Evolutionary conservation across 1,140 invertebrate genomes (phyloP), one percentile per base, ranked within the genome.

Genomic region (Drosophila sechellia): DNA sequence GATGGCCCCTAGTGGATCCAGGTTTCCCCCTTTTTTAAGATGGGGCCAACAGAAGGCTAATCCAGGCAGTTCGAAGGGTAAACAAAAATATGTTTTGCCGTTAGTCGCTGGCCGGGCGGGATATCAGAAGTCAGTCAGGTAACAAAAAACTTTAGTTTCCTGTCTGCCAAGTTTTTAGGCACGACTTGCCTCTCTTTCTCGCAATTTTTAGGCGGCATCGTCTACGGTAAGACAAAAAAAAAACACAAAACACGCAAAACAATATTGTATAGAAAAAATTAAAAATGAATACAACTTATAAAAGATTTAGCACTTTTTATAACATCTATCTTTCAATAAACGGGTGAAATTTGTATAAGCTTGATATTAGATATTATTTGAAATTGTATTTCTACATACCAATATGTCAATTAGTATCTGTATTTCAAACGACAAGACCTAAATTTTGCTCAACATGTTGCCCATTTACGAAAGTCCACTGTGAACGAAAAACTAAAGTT

Each of bases 61-160:
- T 87, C 84, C 84, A 65, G 68, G 31, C 76, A 61, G 84, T 79
- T 87, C 68, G 79, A 87, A 89, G 84, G 79, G 79, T 87, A 87
- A 87, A 84, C 79, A 87, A 57, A 89, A 87, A 89, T 89, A 87
- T 89, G 64, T 79, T 74, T 84, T 89, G 79, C 84, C 72, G 84
- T 87, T 89, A 89, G 77, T 52, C 59, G 54, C 40, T 37, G 40
- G 22, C 34, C 27, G 55, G 50, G 56, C 72, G 2, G 20, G 20
- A 69, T 85, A 85, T 79, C 84, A 83, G 52, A 63, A 87, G 78
- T 77, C 57, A 60, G 71, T 63, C 70, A 79, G 84, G 84, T 89
- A 87, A 86, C 81, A 87, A 89, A 90, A 79, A 87, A 87, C 84
- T 89, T 89, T 77, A 78, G 76, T 81, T 87, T 87, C 84, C 84